Conservation (phyloP, 2,113 vertebrate genomes). For the Spheniscus mendiculus region DNA sequence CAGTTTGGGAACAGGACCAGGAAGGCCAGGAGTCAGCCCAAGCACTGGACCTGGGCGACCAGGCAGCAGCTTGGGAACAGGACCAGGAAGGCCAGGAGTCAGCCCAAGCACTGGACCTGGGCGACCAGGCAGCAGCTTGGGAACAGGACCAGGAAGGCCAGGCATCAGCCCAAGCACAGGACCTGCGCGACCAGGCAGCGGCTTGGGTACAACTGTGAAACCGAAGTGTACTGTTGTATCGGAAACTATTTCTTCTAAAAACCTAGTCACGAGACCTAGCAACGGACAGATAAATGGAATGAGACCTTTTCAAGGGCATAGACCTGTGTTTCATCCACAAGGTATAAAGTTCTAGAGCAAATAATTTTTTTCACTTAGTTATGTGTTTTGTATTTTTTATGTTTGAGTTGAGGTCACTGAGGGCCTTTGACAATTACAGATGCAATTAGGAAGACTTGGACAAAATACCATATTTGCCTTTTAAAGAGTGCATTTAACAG, state of each 20-base stretch:
- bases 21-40: not conserved
- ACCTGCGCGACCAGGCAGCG: slow-evolving; percentile 60
- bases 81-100: slow-evolving; percentile 37
- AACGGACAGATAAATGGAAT: slow-evolving; percentile 81
- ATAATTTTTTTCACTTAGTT: not conserved
- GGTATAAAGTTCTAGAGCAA: slow-evolving; percentile 60
- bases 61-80: slow-evolving; percentile 10
- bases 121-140: slow-evolving; percentile 28
- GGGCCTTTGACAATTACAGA: not conserved
- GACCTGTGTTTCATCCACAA: slow-evolving; percentile 62
- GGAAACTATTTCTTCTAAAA: slow-evolving; percentile 96
- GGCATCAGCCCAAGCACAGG: slow-evolving; percentile 57
- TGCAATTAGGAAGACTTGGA: not conserved
- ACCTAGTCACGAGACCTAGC: slow-evolving; percentile 75
- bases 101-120: slow-evolving; percentile 37
- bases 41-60: not conserved
- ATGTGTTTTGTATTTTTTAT: not conserved
- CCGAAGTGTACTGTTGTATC: slow-evolving; percentile 93
- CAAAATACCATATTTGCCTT: not conserved
- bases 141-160: slow-evolving; percentile 43
- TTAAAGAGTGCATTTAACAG: not conserved
- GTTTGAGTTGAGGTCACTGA: not conserved
- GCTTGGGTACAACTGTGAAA: slow-evolving; percentile 42
- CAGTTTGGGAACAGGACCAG: not conserved
- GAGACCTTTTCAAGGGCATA: slow-evolving; percentile 75